Percentiles rank a stretch among this genome's conserved stretches.
Evolutionary conservation across 2,888 invertebrate genomes (phyloP).

Genomic region (Baccha elongata): DNA sequence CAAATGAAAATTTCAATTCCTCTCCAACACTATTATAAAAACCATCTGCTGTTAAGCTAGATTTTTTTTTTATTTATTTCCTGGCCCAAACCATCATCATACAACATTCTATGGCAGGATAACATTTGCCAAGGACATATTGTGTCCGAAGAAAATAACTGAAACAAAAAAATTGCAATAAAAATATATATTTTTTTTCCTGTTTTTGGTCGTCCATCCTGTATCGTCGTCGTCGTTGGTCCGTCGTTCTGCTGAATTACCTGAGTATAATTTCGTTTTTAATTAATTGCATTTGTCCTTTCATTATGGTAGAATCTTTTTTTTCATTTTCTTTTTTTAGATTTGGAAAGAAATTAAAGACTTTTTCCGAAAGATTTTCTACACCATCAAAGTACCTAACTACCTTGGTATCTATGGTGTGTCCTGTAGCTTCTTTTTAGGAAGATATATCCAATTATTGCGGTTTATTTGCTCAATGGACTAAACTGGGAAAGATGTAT

Average conservation of each 20-base stretch:
- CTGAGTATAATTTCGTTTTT: constrained; percentile 73
- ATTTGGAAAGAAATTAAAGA: constrained; percentile 56
- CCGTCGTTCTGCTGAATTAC: constrained; percentile 63
- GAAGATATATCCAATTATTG: constrained; percentile 63
- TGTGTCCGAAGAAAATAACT: constrained; percentile 47
- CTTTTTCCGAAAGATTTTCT: constrained; percentile 52
- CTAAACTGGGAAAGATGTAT: constrained; percentile 19
- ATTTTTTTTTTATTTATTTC: constrained; percentile 25
- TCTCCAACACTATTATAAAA: constrained; percentile 62
- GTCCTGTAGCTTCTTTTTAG: background rate
- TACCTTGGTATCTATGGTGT: background rate
- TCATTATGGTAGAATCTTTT: constrained; percentile 60
- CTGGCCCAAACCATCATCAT: constrained; percentile 28
- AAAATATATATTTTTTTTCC: constrained; percentile 55
- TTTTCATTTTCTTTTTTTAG: background rate
- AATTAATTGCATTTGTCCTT: constrained; percentile 74
- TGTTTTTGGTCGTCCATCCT: constrained; percentile 40
- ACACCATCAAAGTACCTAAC: background rate
- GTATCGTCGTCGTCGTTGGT: background rate
- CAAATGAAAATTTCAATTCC: constrained; percentile 70
- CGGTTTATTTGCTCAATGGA: constrained; percentile 53
- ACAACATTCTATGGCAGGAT: constrained; percentile 58
- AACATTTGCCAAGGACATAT: constrained; percentile 73
- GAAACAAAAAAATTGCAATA: constrained; percentile 33
- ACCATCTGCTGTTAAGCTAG: constrained; percentile 62